Evolutionary conservation across 2,113 vertebrate species (phyloP).

Genomic region (Oncorhynchus gorbuscha): DNA sequence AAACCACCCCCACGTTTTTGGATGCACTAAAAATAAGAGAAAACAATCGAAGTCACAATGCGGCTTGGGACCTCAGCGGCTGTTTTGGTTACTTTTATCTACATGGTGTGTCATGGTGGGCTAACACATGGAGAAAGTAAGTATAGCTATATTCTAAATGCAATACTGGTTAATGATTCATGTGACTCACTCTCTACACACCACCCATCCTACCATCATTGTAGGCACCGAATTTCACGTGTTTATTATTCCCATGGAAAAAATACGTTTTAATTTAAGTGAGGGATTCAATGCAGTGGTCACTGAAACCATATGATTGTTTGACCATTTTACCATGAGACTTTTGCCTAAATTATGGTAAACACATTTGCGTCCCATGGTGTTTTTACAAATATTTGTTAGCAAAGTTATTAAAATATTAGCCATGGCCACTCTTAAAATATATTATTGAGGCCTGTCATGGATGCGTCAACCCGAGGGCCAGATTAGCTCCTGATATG

Average conservation of each 20-base stretch:
- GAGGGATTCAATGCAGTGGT: background rate
- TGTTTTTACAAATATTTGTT: background rate
- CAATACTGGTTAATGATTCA: background rate
- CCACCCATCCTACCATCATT: background rate
- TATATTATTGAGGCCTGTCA: conserved; percentile 57
- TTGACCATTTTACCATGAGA: background rate
- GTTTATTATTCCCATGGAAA: background rate
- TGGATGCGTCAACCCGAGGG: conserved; percentile 56
- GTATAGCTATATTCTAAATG: conserved; percentile 46
- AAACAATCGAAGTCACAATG: conserved; percentile 64
- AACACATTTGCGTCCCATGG: background rate
- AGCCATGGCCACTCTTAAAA: conserved; percentile 35
- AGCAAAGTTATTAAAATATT: conserved; percentile 4
- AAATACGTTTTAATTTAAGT: background rate
- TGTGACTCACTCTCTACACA: background rate
- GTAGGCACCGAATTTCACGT: background rate
- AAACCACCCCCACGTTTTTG: conserved; percentile 31
- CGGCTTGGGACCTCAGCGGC: conserved; percentile 56
- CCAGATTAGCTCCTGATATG: conserved; percentile 68
- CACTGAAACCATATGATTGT: background rate
- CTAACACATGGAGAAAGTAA: conserved; percentile 78
- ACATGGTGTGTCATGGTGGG: conserved; percentile 69
- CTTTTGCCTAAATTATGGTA: background rate
- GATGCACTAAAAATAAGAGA: conserved; percentile 27
- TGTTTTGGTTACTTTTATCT: conserved; percentile 70